A percentile compares a stretch with the other conserved stretches of the same genome.
Conservation (phyloP, 1,140 invertebrate species). For the Drosophila miranda region DNA sequence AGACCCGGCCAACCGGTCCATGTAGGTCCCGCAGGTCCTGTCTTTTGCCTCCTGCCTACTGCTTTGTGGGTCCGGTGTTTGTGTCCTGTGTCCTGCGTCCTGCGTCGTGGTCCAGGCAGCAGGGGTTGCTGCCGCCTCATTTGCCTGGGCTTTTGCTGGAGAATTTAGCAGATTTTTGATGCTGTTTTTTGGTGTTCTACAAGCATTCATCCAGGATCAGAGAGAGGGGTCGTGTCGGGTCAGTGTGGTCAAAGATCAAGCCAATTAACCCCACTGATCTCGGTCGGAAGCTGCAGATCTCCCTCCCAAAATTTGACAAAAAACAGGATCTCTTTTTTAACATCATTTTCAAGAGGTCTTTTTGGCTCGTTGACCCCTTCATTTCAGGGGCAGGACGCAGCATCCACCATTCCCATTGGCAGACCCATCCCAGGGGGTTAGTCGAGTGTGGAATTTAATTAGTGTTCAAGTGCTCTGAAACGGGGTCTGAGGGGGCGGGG, state of each 20-base stretch:
- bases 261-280: constrained; percentile 56
- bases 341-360: constrained; percentile 27
- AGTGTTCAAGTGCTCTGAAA: constrained; percentile 1
- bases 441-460: constrained; percentile 36
- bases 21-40: constrained; percentile 4
- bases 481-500: too few species aligned
- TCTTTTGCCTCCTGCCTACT: background rate
- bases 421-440: constrained; percentile 5
- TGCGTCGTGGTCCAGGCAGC: constrained; percentile 1
- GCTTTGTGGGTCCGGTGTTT: background rate
- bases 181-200: constrained; percentile 17
- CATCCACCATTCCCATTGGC: constrained; percentile 19
- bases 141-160: constrained; percentile 14
- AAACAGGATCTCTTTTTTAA: constrained; percentile 53
- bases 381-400: constrained; percentile 23
- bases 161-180: constrained; percentile 33
- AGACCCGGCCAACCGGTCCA: constrained; percentile 45
- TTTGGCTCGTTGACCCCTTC: constrained; percentile 29
- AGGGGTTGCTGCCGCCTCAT: constrained; percentile 18
- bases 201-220: constrained; percentile 9
- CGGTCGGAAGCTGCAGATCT: constrained; percentile 36
- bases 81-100: background rate
- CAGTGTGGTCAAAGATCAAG: constrained; percentile 14
- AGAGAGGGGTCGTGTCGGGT: constrained; percentile 2
- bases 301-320: constrained; percentile 21